These are phyloP conservation scores for Phoenicopterus ruber DNA, from an alignment of 2,113 vertebrate species.

Conservation along the genomic window DNA sequence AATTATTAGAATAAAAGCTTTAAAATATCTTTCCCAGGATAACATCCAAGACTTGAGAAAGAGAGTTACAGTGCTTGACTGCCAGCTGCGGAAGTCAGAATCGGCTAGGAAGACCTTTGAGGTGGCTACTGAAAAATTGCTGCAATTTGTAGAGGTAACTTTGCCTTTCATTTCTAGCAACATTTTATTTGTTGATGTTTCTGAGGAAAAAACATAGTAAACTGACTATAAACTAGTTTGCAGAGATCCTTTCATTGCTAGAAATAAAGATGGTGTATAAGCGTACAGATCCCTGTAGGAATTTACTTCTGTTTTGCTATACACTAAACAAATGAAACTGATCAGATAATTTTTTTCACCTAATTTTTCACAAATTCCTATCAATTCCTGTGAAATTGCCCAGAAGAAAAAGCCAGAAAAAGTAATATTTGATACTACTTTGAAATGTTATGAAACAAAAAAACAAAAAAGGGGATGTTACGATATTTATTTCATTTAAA, in stretches of 20 bases:
- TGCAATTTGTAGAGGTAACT: conserved; percentile 90
- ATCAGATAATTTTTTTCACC: not conserved
- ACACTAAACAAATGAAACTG: not conserved
- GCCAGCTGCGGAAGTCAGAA: conserved; percentile 89
- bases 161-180: not conserved
- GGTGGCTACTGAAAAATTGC: conserved; percentile 85
- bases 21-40: conserved; percentile 71
- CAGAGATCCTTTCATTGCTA: not conserved
- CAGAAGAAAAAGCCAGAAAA: not conserved
- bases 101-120: conserved; percentile 83
- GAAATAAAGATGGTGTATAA: fast-evolving
- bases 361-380: not conserved
- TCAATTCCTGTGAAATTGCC: not conserved
- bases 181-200: not conserved
- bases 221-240: not conserved
- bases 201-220: not conserved
- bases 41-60: conserved; percentile 85
- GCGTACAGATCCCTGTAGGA: not conserved
- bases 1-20: not conserved
- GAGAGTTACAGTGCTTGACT: conserved; percentile 86
- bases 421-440: not conserved
- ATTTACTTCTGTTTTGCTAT: not conserved
- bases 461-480: not conserved
- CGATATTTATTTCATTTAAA: not conserved
- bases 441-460: not conserved